phyloP scores from a whole-genome alignment of 2,888 invertebrate genomes.

The Pterostichus niger region DNA sequence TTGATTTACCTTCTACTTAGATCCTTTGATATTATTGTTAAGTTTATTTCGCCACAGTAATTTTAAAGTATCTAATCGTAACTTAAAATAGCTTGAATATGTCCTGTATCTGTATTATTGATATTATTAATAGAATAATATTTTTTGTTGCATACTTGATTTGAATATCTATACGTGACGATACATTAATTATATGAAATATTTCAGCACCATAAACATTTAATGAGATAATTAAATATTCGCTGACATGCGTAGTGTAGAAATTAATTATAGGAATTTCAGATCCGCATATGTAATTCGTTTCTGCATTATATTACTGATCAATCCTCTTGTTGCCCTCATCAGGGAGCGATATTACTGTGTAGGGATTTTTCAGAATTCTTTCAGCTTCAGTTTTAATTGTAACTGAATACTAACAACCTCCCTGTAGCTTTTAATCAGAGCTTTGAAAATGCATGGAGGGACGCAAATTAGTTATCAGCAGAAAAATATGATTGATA shows the following conservation, averaged over 20 bases:
- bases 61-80: too few relatives aligned
- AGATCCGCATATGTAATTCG: background rate
- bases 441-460: constrained; percentile 7
- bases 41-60: too few relatives aligned
- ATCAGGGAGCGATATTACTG: background rate
- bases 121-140: too few relatives aligned
- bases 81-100: too few relatives aligned
- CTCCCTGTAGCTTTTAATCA: constrained; percentile 24
- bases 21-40: too few relatives aligned
- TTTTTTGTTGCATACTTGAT: too few relatives aligned
- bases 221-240: constrained; percentile 49
- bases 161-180: background rate
- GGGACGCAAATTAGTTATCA: constrained; percentile 49
- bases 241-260: constrained; percentile 8
- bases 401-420: constrained; percentile 29
- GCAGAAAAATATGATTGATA: constrained; percentile 42
- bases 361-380: constrained; percentile 10
- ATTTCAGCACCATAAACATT: constrained; percentile 10
- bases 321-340: background rate
- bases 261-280: constrained; percentile 34
- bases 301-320: background rate
- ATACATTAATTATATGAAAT: background rate
- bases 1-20: too few relatives aligned
- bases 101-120: too few relatives aligned
- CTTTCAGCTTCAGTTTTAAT: constrained; percentile 34